Evolutionary conservation across 2,797 vertebrate genomes (phyloP).

Genomic region (Cephalopachus bancanus): DNA sequence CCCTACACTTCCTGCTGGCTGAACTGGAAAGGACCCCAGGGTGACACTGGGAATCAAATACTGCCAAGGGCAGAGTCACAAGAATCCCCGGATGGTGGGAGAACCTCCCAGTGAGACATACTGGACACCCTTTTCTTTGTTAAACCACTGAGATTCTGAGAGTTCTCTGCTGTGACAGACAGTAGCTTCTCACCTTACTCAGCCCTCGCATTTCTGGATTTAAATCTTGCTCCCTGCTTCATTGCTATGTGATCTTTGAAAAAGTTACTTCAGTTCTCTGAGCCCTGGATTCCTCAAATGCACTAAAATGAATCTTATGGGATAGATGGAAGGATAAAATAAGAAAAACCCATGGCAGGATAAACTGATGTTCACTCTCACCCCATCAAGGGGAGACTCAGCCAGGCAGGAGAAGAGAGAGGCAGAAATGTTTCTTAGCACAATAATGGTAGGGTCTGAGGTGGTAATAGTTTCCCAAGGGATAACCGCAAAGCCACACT

Average conservation of each 20-base stretch:
- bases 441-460: rapidly evolving
- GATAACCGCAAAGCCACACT: neutral
- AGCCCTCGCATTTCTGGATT: neutral
- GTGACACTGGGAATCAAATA: neutral
- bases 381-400: neutral
- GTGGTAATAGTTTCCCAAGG: neutral
- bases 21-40: neutral
- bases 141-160: neutral
- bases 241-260: neutral
- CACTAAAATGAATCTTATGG: neutral
- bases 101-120: neutral
- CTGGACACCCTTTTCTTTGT: neutral
- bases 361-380: no score
- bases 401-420: neutral
- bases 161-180: neutral
- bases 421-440: neutral
- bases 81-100: neutral
- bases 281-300: neutral
- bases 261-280: neutral
- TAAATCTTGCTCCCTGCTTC: neutral
- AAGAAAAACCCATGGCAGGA: neutral
- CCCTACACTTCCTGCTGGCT: neutral
- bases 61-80: neutral
- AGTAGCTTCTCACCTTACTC: neutral
- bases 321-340: neutral